A percentile compares a stretch with the other conserved stretches of the same genome.
Conservation (phyloP, 2,113 vertebrate species). For the Telmatochromis sp. region DNA sequence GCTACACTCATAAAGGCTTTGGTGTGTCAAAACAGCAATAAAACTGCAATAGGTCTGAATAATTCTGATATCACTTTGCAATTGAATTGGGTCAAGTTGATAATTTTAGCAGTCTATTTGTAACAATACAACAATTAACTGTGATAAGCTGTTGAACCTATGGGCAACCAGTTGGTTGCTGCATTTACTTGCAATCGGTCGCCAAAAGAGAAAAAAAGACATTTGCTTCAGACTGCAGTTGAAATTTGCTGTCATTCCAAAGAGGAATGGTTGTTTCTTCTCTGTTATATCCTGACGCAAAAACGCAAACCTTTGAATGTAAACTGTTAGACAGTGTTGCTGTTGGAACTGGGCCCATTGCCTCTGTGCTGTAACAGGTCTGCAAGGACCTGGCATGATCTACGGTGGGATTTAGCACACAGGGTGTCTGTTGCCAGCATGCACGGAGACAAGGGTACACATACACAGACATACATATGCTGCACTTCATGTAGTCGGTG, state of each 20-base stretch:
- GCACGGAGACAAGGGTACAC: not conserved
- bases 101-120: not conserved
- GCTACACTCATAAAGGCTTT: not conserved
- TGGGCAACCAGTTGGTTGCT: not conserved
- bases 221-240: not conserved
- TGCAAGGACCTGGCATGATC: slow-evolving; percentile 17
- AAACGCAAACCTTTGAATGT: not conserved
- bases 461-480: not conserved
- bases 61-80: not conserved
- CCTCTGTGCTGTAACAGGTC: slow-evolving; percentile 25
- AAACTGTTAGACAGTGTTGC: slow-evolving; percentile 39
- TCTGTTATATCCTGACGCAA: not conserved
- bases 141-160: not conserved
- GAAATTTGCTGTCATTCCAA: not conserved
- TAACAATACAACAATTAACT: not conserved
- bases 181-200: not conserved
- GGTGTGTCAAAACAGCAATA: not conserved
- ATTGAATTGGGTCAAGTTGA: not conserved
- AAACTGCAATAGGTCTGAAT: not conserved
- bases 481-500: not conserved
- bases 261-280: not conserved
- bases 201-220: not conserved
- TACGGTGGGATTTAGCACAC: slow-evolving; percentile 1
- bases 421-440: slow-evolving; percentile 12
- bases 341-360: slow-evolving; percentile 21